Evolutionary conservation across 1,140 invertebrate genomes (phyloP).

Genomic region (Aphaenogaster floridana): DNA sequence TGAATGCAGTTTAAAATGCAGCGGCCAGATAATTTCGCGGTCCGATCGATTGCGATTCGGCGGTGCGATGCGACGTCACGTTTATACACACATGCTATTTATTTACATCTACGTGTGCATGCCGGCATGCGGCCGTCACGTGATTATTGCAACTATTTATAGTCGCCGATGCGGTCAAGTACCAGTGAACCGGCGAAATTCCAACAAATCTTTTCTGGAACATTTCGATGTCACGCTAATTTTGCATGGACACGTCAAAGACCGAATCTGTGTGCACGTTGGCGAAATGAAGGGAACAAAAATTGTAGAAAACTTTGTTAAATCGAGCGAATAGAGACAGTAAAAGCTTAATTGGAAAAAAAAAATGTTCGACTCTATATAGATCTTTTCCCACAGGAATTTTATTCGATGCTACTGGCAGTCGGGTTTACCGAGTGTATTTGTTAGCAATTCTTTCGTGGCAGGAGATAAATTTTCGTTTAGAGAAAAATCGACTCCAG

Average conservation of each 20-base stretch:
- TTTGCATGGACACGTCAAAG: not conserved
- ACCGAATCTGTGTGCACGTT: not conserved
- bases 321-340: not conserved
- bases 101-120: constrained; percentile 51
- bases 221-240: not conserved
- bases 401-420: not conserved
- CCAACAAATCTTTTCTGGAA: constrained; percentile 20
- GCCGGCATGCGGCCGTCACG: constrained; percentile 37
- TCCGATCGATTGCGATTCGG: constrained; percentile 32
- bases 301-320: not conserved
- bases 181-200: constrained; percentile 39
- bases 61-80: constrained; percentile 25
- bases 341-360: not conserved
- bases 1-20: constrained; percentile 25
- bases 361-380: not conserved
- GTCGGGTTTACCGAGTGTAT: not conserved
- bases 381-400: not conserved
- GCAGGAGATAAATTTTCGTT: constrained; percentile 12
- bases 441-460: not conserved
- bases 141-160: constrained; percentile 61
- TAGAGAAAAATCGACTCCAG: constrained; percentile 12
- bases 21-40: constrained; percentile 25
- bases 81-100: constrained; percentile 42
- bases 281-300: not conserved
- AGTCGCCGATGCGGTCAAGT: constrained; percentile 45